phyloP scores from a whole-genome alignment of 2,888 invertebrate genomes.

The Coenonympha arcania region DNA sequence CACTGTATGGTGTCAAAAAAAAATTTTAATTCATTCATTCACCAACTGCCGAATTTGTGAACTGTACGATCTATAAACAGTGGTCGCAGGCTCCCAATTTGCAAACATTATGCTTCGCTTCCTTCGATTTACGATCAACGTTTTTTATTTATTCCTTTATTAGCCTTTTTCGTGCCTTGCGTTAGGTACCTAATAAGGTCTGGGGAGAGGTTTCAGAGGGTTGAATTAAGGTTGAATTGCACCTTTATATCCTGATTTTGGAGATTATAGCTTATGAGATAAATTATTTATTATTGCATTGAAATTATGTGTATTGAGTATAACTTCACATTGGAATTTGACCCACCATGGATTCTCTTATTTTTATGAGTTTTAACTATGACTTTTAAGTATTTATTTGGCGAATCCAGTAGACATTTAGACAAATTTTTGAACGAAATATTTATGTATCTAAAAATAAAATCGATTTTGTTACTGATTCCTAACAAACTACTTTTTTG shows the following conservation, averaged over 20 bases:
- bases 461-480: too few relatives aligned
- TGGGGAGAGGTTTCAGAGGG: constrained; percentile 16
- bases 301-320: too few relatives aligned
- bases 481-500: too few relatives aligned
- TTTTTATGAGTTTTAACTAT: too few relatives aligned
- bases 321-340: too few relatives aligned
- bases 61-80: constrained; percentile 9
- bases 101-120: constrained; percentile 44
- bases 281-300: neutral
- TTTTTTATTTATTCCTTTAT: constrained; percentile 32
- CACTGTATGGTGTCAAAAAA: too few relatives aligned
- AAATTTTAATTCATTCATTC: too few relatives aligned
- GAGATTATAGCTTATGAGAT: constrained; percentile 3
- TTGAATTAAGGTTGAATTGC: constrained; percentile 30
- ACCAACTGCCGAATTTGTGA: neutral
- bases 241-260: constrained; percentile 14
- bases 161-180: constrained; percentile 30
- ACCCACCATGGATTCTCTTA: too few relatives aligned
- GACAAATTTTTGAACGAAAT: too few relatives aligned
- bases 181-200: constrained; percentile 28
- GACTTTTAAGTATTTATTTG: too few relatives aligned
- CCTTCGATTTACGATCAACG: constrained; percentile 23
- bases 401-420: too few relatives aligned
- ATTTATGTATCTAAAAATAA: too few relatives aligned
- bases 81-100: constrained; percentile 41